Evolutionary conservation across 2,888 invertebrate genomes (phyloP).

Genomic region (Trisateles emortualis): DNA sequence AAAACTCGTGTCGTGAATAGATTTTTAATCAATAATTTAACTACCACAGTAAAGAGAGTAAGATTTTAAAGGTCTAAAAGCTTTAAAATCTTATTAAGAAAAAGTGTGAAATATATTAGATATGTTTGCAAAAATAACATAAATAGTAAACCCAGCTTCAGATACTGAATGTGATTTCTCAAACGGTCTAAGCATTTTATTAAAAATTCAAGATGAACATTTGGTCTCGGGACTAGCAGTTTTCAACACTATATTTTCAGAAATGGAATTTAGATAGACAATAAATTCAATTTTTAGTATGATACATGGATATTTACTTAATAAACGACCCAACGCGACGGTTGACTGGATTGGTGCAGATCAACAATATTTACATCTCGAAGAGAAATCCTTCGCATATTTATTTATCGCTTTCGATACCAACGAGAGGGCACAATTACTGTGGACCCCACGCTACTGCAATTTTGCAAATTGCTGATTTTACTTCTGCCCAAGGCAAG

Average conservation of each 20-base stretch:
- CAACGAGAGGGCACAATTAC: conserved; percentile 77
- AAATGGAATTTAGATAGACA: background rate
- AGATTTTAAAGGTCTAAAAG: too few relatives aligned
- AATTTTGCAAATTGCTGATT: conserved; percentile 82
- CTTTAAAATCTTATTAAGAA: background rate
- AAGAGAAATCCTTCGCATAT: conserved; percentile 68
- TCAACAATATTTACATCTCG: conserved; percentile 37
- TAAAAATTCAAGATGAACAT: conserved; percentile 3
- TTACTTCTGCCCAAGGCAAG: conserved; percentile 76
- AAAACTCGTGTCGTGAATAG: background rate
- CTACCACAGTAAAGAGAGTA: too few relatives aligned
- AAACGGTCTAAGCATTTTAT: background rate
- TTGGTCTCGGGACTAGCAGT: background rate
- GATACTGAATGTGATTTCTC: background rate
- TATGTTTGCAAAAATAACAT: background rate
- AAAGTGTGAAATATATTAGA: background rate
- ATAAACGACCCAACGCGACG: conserved; percentile 27
- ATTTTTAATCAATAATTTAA: conserved; percentile 4
- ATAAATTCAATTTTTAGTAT: conserved; percentile 19
- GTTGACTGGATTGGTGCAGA: conserved; percentile 27
- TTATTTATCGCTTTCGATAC: conserved; percentile 76
- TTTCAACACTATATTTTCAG: conserved; percentile 6
- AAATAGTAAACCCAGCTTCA: background rate
- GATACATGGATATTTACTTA: conserved; percentile 28
- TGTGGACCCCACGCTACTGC: conserved; percentile 70